Evolutionary conservation across 2,797 vertebrate genomes (phyloP).

Genomic region (Margarornis squamiger): DNA sequence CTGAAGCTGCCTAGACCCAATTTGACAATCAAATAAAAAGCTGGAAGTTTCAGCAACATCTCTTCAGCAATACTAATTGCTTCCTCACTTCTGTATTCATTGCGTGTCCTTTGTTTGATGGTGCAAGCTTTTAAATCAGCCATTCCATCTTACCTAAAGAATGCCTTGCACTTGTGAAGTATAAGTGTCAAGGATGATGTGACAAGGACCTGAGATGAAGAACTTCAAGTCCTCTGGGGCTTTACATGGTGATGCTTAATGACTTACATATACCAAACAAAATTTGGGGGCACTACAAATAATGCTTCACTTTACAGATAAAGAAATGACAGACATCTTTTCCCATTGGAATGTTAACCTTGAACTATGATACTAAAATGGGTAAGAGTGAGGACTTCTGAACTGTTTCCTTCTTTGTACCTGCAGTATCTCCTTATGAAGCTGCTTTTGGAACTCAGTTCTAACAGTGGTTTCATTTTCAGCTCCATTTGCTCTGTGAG

Average conservation of each 20-base stretch:
- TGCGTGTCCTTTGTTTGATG: constrained; percentile 7
- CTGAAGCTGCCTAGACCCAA: constrained; percentile 12
- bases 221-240: neutral
- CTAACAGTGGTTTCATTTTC: neutral
- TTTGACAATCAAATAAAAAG: constrained; percentile 45
- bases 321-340: neutral
- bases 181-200: neutral
- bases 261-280: neutral
- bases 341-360: neutral
- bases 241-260: neutral
- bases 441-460: neutral
- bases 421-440: neutral
- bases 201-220: neutral
- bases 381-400: neutral
- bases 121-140: constrained; percentile 33
- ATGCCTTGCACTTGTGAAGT: neutral
- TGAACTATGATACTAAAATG: neutral
- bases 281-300: neutral
- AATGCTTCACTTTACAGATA: neutral
- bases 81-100: constrained; percentile 10
- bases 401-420: fast-evolving
- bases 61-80: constrained; percentile 23
- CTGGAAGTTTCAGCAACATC: neutral
- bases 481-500: neutral
- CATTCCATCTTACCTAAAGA: neutral